A percentile compares a stretch with the other conserved stretches of the same genome.
Conservation (phyloP, 2,113 vertebrate genomes). For the Lota lota region DNA sequence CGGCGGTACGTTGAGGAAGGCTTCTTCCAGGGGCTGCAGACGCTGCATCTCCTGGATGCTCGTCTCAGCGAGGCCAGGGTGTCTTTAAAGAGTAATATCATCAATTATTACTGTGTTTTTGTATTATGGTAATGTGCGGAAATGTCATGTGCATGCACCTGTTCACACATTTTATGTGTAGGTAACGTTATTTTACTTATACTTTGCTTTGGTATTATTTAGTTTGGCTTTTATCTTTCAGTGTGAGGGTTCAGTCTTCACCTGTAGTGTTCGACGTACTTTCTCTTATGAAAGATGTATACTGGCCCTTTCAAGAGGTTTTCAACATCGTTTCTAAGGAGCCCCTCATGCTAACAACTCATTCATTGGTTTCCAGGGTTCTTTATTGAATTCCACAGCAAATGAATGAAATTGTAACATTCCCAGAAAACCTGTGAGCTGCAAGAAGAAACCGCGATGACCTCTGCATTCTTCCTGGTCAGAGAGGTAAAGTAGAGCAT, state of each 20-base stretch:
- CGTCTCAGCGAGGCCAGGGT: conserved; percentile 14
- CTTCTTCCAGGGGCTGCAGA: conserved; percentile 56
- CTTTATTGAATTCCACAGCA: too few species aligned
- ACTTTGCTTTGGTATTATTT: not conserved
- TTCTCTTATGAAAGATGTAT: too few species aligned
- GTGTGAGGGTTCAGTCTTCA: too few species aligned
- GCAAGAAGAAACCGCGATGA: too few species aligned
- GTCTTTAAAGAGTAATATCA: conserved; percentile 14
- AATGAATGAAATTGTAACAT: too few species aligned
- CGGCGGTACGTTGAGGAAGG: conserved; percentile 19
- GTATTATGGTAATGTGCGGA: conserved; percentile 1
- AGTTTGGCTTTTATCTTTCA: too few species aligned
- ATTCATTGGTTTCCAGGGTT: too few species aligned
- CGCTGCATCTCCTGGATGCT: conserved; percentile 22
- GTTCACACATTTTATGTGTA: not conserved
- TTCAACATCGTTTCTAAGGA: too few species aligned
- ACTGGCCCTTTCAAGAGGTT: too few species aligned
- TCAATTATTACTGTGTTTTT: conserved; percentile 3
- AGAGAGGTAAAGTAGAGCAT: not conserved
- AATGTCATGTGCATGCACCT: not conserved
- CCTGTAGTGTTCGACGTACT: too few species aligned
- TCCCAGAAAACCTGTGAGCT: too few species aligned
- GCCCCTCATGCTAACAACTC: too few species aligned
- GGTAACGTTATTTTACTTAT: not conserved
- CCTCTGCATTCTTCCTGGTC: not conserved